Evolutionary conservation across 1,140 invertebrate species (phyloP), one percentile per base, ranked within the genome.

Genomic region (Cotesia glomerata): DNA sequence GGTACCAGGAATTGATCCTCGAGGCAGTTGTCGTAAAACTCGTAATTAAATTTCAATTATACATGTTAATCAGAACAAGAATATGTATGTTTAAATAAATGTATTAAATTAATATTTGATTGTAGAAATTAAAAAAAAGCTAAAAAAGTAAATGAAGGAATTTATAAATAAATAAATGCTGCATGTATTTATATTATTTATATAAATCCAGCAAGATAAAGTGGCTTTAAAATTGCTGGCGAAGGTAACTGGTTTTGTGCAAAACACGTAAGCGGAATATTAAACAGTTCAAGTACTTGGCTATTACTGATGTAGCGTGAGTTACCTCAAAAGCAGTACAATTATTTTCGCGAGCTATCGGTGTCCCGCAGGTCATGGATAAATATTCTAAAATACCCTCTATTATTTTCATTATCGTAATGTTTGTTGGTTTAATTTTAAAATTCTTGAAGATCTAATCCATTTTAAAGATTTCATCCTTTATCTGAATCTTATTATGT

Each of bases 201-300:
- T 56, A 62, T 13, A 62, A 62, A 62, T 62, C 32, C 8, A 62
- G 32, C n/a, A 62, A 62, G 11, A 35, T n/a, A 14, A 62, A 62
- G 59, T 39, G 32, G 59, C 34, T 62, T 62, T 26, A 62, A 35
- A 62, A 62, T 62, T 62, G 32, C 35, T 39, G 59, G 32, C 14
- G 35, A 34, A 26, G 32, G 59, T 34, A 62, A 62, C 59, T 62
- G 59, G 59, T 62, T 62, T 62, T 62, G 59, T 62, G 59, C 34
- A 26, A 26, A 34, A 62, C 59, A 62, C 59, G 59, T 62, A 62
- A 26, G 59, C 59, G 14, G 59, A 35, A 62, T 62, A 62, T 36
- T 62, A 62, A 62, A 62, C 59, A 9, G 8, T 16, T 62, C 59
- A 35, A 34, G 58, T 61, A 35, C 34, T 11, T 58, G 14, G 11